Conservation (phyloP, 2,888 invertebrate genomes). For the Sicus ferrugineus region DNA sequence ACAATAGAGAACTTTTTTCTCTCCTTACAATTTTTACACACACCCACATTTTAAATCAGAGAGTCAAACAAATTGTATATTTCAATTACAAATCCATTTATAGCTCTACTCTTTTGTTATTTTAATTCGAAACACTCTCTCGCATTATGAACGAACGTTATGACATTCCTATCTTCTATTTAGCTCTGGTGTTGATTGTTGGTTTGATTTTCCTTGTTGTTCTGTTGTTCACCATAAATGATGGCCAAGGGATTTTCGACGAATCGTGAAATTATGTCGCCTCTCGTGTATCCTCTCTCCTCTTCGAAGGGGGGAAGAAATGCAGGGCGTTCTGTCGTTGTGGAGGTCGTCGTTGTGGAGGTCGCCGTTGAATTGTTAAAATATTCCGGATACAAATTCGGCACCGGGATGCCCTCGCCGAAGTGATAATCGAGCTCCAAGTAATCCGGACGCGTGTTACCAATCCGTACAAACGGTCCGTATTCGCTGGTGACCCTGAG, state of each 20-base stretch:
- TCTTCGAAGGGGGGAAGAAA: too few relatives aligned
- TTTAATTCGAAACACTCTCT: too few relatives aligned
- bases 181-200: background rate
- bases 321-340: slow-evolving; percentile 31
- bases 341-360: slow-evolving; percentile 30
- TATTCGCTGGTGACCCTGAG: slow-evolving; percentile 53
- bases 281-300: too few relatives aligned
- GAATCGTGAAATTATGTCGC: background rate
- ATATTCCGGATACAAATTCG: slow-evolving; percentile 50
- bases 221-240: too few relatives aligned
- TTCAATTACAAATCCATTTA: too few relatives aligned
- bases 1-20: too few relatives aligned
- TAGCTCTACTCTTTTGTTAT: too few relatives aligned
- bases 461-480: slow-evolving; percentile 61
- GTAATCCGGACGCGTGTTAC: slow-evolving; percentile 44
- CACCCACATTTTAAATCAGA: too few relatives aligned
- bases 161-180: too few relatives aligned
- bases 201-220: background rate
- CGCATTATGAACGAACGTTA: too few relatives aligned
- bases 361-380: slow-evolving; percentile 37
- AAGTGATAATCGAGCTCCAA: slow-evolving; percentile 59
- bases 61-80: too few relatives aligned
- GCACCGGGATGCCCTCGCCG: slow-evolving; percentile 57
- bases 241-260: background rate
- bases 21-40: too few relatives aligned